Evolutionary conservation across 2,113 vertebrate genomes (phyloP).

Genomic region (Poecile atricapillus): DNA sequence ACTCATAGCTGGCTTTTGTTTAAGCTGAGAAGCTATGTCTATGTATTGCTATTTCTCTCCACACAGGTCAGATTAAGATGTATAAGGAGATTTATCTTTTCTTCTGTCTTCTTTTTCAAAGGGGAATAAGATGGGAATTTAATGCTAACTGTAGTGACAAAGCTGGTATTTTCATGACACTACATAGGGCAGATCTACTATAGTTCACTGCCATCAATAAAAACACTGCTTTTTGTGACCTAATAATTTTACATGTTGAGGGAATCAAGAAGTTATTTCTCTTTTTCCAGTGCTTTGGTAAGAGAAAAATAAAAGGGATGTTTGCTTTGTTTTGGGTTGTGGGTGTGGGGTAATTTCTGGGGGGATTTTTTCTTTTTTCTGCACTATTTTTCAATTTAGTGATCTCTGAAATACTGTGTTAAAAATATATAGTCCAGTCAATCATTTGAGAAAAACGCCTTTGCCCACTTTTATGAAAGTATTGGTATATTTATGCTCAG

Average conservation of each 20-base stretch:
- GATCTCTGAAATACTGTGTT: background rate
- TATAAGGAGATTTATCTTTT: background rate
- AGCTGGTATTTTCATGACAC: background rate
- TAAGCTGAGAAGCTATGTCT: background rate
- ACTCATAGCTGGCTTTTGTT: background rate
- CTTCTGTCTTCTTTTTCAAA: background rate
- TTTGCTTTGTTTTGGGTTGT: background rate
- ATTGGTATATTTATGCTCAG: background rate
- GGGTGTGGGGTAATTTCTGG: too few species aligned
- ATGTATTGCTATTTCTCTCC: background rate
- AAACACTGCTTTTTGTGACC: background rate
- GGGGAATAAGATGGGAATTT: background rate
- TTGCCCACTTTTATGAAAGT: background rate
- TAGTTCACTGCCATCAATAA: background rate
- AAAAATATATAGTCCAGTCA: background rate
- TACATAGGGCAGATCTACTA: background rate
- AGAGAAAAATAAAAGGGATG: accelerated
- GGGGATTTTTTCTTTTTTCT: background rate
- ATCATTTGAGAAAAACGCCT: background rate
- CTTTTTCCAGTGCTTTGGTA: background rate
- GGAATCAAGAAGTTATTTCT: background rate
- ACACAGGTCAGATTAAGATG: background rate
- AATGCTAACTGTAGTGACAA: background rate
- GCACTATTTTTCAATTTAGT: background rate
- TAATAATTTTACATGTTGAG: background rate